phyloP scores from a whole-genome alignment of 2,113 vertebrate species.

The Indicator maculatus region DNA sequence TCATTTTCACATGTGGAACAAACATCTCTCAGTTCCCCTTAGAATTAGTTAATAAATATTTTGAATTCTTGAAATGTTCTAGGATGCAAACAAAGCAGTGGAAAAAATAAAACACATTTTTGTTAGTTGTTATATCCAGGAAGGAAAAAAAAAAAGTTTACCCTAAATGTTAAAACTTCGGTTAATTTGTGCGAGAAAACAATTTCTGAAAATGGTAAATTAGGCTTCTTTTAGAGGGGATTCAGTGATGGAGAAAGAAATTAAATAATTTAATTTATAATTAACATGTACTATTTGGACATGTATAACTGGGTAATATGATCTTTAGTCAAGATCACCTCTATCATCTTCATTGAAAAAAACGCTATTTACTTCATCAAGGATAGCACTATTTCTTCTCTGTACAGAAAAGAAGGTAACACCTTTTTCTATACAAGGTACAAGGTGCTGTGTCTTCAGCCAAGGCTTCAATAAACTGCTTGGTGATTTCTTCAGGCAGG shows the following conservation, averaged over 20 bases:
- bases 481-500: background rate
- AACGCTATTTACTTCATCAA: background rate
- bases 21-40: conserved; percentile 15
- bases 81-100: conserved; percentile 32
- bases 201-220: conserved; percentile 24
- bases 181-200: background rate
- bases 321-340: conserved; percentile 32
- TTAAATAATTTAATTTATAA: conserved; percentile 56
- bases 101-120: conserved; percentile 33
- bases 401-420: conserved; percentile 2
- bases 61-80: conserved; percentile 61
- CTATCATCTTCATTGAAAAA: conserved; percentile 37
- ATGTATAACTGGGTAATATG: background rate
- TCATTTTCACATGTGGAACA: conserved; percentile 45
- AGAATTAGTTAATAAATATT: conserved; percentile 45
- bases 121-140: conserved; percentile 17
- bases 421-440: conserved; percentile 36
- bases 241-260: background rate
- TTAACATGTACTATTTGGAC: conserved; percentile 36
- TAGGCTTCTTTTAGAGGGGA: background rate
- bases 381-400: conserved; percentile 21
- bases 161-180: background rate
- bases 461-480: conserved; percentile 14
- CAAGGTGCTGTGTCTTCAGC: conserved; percentile 60
- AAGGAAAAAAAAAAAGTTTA: background rate